Evolutionary conservation across 2,888 invertebrate species (phyloP), one percentile per base, ranked within the genome.

Genomic region (Trisateles emortualis): DNA sequence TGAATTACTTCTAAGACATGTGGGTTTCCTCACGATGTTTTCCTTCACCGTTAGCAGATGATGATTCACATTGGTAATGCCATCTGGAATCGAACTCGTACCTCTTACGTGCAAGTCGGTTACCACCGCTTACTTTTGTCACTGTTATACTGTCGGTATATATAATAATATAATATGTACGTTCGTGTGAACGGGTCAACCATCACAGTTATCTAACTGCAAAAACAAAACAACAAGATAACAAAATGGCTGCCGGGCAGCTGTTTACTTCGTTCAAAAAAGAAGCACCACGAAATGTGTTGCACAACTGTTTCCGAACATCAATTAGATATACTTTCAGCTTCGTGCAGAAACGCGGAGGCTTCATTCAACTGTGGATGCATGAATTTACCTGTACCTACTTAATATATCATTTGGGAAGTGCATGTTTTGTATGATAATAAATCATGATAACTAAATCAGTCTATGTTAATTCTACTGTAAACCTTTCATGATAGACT

Each of bases 291-390:
- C 33, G 36, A 46, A 60, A 16, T 14, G 14, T 14, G 48, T 68
- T 59, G 43, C 59, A 50, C 64, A 64, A 62, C 29, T 44, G 48
- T 61, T 46, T 43, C 48, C 40, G 50, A 42, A 40, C 62, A 51
- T 54, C 60, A 51, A 68, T 68, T 65, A 46, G 62, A 22, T 50
- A 51, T 52, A 68, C 68, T 68, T 68, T 68, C 68, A 33, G 54
- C 68, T 65, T 68, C 51, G 50, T 32, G 33, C 40, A 35, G 40
- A 32, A 38, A 44, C 17, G 4, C 17, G 4, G 36, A 17, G 16
- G 33, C 14, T 43, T 36, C 22, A 24, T 32, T 6, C 13, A 13
- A 11, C 13, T 29, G 29, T 32, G 9, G 9, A 14, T 13, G 30
- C 48, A 48, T 40, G 35, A 41, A 35, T 5, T 11, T n/a, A n/a